These are phyloP conservation scores for Calyptommatus sinebrachiatus DNA, from an alignment of 2,113 vertebrate genomes.

Conservation along the genomic window DNA sequence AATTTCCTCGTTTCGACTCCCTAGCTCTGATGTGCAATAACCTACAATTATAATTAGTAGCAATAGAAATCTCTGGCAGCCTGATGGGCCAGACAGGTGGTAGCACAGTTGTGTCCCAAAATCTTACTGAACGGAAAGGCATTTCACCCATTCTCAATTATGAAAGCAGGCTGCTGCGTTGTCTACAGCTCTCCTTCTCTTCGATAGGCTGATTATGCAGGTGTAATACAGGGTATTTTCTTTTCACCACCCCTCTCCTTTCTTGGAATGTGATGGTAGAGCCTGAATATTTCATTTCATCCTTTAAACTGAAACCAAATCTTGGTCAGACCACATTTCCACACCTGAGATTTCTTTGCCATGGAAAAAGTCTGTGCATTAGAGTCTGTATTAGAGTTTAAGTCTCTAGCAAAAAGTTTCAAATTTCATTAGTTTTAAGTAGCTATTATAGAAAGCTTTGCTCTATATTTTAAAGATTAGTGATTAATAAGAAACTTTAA, in stretches of 20 bases:
- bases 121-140: slow-evolving; percentile 7
- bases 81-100: background rate
- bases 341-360: slow-evolving; percentile 66
- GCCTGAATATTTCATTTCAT: slow-evolving; percentile 49
- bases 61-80: background rate
- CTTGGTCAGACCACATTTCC: slow-evolving; percentile 50
- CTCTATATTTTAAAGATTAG: slow-evolving; percentile 55
- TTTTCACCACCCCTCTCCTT: background rate
- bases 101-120: background rate
- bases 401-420: slow-evolving; percentile 61
- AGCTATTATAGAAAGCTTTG: slow-evolving; percentile 39
- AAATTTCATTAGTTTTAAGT: slow-evolving; percentile 66
- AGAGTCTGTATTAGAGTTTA: slow-evolving; percentile 44
- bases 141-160: background rate
- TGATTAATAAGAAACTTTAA: slow-evolving; percentile 62
- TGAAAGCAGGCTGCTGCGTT: slow-evolving; percentile 8
- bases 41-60: background rate
- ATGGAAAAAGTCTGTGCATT: slow-evolving; percentile 63
- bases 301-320: slow-evolving; percentile 60
- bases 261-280: slow-evolving; percentile 33
- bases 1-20: background rate
- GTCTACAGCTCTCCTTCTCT: accelerated
- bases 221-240: background rate
- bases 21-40: background rate
- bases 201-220: slow-evolving; percentile 6